Evolutionary conservation across 2,888 invertebrate genomes (phyloP).

Genomic region (Andrena trimmerana): DNA sequence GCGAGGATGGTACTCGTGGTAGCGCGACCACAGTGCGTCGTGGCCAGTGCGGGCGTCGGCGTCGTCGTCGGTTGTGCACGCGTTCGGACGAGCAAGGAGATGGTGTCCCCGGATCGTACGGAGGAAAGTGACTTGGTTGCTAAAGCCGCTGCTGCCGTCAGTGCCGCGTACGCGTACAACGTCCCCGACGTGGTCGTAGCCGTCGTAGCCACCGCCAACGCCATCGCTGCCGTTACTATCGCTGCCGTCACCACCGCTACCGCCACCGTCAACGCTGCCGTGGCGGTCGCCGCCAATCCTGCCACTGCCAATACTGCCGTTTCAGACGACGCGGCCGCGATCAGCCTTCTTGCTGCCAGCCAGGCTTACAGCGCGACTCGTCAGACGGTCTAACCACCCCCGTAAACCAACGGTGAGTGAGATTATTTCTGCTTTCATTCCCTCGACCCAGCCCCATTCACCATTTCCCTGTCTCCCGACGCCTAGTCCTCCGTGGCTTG

Average conservation of each 20-base stretch:
- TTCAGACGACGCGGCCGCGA: constrained; percentile 51
- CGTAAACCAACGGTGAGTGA: constrained; percentile 60
- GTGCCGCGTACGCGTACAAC: constrained; percentile 63
- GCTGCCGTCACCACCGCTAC: constrained; percentile 36
- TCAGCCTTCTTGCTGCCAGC: constrained; percentile 60
- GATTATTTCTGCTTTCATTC: background rate
- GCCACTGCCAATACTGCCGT: constrained; percentile 75
- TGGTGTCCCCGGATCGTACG: constrained; percentile 73
- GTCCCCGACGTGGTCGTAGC: constrained; percentile 27
- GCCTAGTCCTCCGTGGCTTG: background rate
- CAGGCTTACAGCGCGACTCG: constrained; percentile 60
- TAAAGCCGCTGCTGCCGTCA: constrained; percentile 39
- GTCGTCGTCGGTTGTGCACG: constrained; percentile 72
- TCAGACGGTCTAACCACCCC: constrained; percentile 61
- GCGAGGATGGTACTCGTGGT: constrained; percentile 75
- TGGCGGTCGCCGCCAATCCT: constrained; percentile 35
- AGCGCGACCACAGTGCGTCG: constrained; percentile 70
- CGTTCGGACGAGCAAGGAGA: constrained; percentile 73
- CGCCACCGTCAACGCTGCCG: constrained; percentile 10
- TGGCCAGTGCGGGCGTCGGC: constrained; percentile 72
- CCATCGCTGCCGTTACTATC: constrained; percentile 31
- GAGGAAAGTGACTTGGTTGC: constrained; percentile 65
- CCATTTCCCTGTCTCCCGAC: background rate
- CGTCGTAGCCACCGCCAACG: constrained; percentile 26
- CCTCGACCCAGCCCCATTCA: constrained; percentile 32